These are phyloP conservation scores for Aricia artaxerxes DNA, from an alignment of 2,888 invertebrate genomes.

Conservation along the genomic window DNA sequence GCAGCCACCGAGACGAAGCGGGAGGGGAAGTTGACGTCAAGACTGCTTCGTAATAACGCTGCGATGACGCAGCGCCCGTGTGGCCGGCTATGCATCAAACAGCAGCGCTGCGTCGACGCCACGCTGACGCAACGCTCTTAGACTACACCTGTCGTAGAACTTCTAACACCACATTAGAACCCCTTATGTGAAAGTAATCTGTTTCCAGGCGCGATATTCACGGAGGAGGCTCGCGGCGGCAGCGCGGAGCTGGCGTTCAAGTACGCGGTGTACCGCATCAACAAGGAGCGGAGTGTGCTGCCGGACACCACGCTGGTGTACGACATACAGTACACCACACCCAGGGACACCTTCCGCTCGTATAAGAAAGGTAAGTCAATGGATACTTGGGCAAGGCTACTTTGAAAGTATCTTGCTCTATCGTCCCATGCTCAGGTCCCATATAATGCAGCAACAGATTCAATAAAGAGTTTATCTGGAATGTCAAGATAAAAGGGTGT, in stretches of 20 bases:
- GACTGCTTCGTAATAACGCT: no score
- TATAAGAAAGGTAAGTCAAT: constrained; percentile 89
- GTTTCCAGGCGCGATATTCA: constrained; percentile 91
- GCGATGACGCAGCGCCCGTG: no score
- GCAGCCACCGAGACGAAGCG: no score
- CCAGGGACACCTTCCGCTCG: constrained; percentile 94
- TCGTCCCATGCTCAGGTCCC: no score
- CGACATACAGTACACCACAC: constrained; percentile 93
- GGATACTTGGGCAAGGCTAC: not conserved
- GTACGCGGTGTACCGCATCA: constrained; percentile 96
- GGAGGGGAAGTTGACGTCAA: no score
- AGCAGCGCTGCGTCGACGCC: no score
- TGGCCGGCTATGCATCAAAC: no score
- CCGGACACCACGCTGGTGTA: constrained; percentile 95
- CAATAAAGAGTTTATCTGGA: no score
- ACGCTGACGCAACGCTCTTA: no score
- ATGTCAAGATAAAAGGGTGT: no score
- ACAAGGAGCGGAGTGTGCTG: constrained; percentile 90
- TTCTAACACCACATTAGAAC: not conserved
- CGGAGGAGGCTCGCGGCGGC: constrained; percentile 92
- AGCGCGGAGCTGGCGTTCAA: constrained; percentile 95
- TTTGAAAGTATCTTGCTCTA: not conserved
- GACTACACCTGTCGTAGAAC: no score
- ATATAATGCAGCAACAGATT: no score
- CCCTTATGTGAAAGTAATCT: not conserved